Evolutionary conservation across 2,797 vertebrate genomes (phyloP).

Genomic region (Kryptopterus vitreolus): DNA sequence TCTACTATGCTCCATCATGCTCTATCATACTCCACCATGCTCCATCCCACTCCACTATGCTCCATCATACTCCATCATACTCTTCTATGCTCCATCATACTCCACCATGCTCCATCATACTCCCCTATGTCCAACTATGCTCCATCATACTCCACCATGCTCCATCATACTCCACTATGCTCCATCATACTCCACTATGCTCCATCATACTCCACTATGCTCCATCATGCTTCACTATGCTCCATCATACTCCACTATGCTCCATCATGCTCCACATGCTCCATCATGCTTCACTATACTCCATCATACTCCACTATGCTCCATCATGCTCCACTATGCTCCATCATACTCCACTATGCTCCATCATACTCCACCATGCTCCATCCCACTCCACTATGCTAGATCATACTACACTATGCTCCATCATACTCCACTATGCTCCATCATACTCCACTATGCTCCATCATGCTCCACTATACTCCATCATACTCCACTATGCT

Average conservation of each 20-base stretch:
- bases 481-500: no score
- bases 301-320: conserved; percentile 11
- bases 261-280: background rate
- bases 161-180: no score
- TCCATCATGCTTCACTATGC: no score
- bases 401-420: no score
- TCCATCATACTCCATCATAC: conserved; percentile 22
- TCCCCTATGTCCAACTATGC: no score
- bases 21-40: background rate
- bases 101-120: no score
- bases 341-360: no score
- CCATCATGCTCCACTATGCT: background rate
- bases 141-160: background rate
- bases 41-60: no score
- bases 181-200: conserved; percentile 9
- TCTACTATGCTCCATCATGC: conserved; percentile 26
- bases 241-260: conserved; percentile 11
- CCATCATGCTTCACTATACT: no score
- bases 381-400: background rate
- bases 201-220: background rate
- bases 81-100: no score
- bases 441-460: background rate
- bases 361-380: conserved; percentile 7
- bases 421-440: conserved; percentile 11
- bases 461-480: no score